Evolutionary conservation across 1,140 invertebrate genomes (phyloP).

Genomic region (Sminthurinus signatus): DNA sequence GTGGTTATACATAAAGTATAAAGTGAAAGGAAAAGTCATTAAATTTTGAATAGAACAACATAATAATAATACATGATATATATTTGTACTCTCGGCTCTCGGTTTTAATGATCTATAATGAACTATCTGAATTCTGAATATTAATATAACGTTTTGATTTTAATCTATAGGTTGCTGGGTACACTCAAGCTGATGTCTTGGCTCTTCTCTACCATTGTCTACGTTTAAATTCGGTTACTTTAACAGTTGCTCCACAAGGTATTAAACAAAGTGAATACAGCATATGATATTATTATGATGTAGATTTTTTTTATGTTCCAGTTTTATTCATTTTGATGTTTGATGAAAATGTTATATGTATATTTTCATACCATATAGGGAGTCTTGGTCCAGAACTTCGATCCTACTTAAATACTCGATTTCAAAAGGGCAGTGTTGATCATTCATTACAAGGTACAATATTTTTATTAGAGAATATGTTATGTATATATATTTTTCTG

Average conservation of each 20-base stretch:
- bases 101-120: no score
- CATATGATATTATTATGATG: neutral
- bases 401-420: slow-evolving; percentile 56
- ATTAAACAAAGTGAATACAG: slow-evolving; percentile 24
- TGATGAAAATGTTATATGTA: neutral
- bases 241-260: slow-evolving; percentile 54
- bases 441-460: slow-evolving; percentile 53
- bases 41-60: no score
- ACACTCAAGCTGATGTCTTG: slow-evolving; percentile 55
- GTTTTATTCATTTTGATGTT: neutral
- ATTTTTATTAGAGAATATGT: no score
- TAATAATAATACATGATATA: no score
- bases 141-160: no score
- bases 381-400: slow-evolving; percentile 53
- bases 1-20: neutral
- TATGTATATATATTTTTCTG: slow-evolving; percentile 45
- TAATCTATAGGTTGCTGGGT: slow-evolving; percentile 56
- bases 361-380: slow-evolving; percentile 42
- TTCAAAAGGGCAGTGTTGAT: slow-evolving; percentile 59
- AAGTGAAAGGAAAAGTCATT: neutral
- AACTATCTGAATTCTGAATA: no score
- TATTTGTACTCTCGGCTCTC: no score
- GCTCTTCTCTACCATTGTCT: slow-evolving; percentile 56
- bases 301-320: neutral
- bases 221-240: slow-evolving; percentile 51